Evolutionary conservation across 2,888 invertebrate species (phyloP).

Genomic region (Acanthococcus lagerstroemiae): DNA sequence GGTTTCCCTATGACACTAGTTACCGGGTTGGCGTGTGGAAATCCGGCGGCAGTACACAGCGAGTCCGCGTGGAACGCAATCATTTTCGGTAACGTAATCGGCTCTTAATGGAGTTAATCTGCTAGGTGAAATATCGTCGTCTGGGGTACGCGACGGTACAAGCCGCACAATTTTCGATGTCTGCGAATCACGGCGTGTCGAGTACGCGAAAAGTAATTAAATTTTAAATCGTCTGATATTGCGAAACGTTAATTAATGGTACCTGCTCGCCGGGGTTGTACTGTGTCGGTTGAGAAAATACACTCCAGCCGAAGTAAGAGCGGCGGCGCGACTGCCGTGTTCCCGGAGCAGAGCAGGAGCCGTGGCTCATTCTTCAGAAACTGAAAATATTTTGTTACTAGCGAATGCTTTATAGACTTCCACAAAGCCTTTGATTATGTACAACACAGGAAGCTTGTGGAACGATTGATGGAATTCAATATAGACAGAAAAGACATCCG

Average conservation of each 20-base stretch:
- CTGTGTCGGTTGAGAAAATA: too few relatives aligned
- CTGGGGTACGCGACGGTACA: constrained; percentile 10
- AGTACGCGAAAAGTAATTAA: constrained; percentile 1
- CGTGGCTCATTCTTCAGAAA: too few relatives aligned
- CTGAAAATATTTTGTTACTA: too few relatives aligned
- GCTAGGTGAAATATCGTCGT: constrained; percentile 12
- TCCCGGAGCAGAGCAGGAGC: too few relatives aligned
- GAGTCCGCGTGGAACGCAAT: constrained; percentile 5
- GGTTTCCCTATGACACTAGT: too few relatives aligned
- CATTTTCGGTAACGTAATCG: constrained; percentile 15
- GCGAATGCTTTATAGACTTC: background rate
- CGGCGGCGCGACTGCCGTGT: too few relatives aligned
- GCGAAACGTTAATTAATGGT: too few relatives aligned
- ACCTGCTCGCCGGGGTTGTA: too few relatives aligned
- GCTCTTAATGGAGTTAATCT: constrained; percentile 8
- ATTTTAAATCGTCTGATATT: constrained; percentile 15
- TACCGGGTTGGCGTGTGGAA: constrained; percentile 10
- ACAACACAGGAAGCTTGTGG: background rate
- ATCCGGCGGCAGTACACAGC: constrained; percentile 3
- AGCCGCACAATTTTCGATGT: constrained; percentile 5
- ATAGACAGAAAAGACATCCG: background rate
- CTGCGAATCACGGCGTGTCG: background rate
- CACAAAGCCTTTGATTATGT: constrained; percentile 1
- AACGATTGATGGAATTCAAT: background rate
- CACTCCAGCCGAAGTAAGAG: too few relatives aligned